These are phyloP conservation scores for Digitonthophagus gazella DNA, from an alignment of 2,888 invertebrate genomes.

Conservation along the genomic window DNA sequence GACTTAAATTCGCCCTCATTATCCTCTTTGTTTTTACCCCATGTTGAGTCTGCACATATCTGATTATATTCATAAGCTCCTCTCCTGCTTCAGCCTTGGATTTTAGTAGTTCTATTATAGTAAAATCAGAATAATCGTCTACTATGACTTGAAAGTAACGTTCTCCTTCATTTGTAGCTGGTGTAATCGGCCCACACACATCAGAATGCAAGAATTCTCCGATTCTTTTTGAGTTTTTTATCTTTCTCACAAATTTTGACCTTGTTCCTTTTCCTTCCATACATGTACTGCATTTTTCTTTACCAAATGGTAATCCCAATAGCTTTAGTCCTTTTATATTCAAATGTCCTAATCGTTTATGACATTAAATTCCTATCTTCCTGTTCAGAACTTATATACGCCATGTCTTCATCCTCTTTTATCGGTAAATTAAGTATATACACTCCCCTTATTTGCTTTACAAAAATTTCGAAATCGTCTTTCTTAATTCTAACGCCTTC, in stretches of 20 bases:
- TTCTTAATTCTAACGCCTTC: too few relatives aligned
- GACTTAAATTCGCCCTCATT: background rate
- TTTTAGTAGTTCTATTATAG: constrained; percentile 13
- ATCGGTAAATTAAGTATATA: too few relatives aligned
- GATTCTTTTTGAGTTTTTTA: background rate
- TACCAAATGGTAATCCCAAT: background rate
- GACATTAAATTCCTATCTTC: background rate
- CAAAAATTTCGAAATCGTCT: too few relatives aligned
- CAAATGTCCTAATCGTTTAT: background rate
- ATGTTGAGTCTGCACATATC: too few relatives aligned
- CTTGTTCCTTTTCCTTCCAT: constrained; percentile 14
- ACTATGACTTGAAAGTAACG: constrained; percentile 19
- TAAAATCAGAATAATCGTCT: constrained; percentile 19
- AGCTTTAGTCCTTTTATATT: constrained; percentile 4
- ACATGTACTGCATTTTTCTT: constrained; percentile 4
- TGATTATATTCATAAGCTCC: constrained; percentile 1
- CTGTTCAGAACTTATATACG: too few relatives aligned
- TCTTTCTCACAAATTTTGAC: background rate
- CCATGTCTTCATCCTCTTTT: too few relatives aligned
- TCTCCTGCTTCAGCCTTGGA: constrained; percentile 7
- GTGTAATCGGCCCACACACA: constrained; percentile 19
- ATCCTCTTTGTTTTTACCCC: background rate
- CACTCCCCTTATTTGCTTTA: too few relatives aligned
- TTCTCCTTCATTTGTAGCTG: constrained; percentile 10
- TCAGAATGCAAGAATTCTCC: constrained; percentile 14